Base-by-base conservation (phyloP, 2,888 invertebrate genomes). In the Habrosyne pyritoides region DNA sequence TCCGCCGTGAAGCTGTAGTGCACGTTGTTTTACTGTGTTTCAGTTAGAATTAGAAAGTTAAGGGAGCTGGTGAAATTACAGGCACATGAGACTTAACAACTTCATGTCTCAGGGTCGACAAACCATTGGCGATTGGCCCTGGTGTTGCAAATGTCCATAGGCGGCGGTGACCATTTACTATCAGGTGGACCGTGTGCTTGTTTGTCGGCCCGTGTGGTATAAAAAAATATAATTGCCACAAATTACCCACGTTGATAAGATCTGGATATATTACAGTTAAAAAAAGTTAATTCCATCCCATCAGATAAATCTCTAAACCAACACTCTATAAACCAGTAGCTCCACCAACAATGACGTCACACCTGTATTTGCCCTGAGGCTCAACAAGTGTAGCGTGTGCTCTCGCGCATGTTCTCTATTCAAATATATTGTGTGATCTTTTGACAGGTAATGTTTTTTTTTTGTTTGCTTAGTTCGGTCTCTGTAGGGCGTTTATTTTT, bases 311-410 rank as follows among this genome's bases (percentile, higher is more conserved):
- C 18, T 47, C 47, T 21, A 30, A 12, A 42, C 18, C n/a, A 50
- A 53, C 52, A 52, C 54, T 28, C 46, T 8, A 22, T 26, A 49
- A 54, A 21, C 26, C 42, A 57, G 28, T 28, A 33, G 2, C n/a
- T n/a, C 0, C 53, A 54, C 60, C 54, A 54, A 52, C 52, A 64
- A 65, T 42, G 42, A 42, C 42, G 42, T 42, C 42, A 67, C 89
- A 89, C 90, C 89, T 89, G 89, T 89, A 73, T 89, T 89, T 89
- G 73, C 87, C 85, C 75, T 73, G 52, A 56, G 75, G 87, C 86
- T 88, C 69, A 81, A 67, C 53, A 42, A 42, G 42, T 73, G 85
- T 81, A 83, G 82, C 85, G 79, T 59, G 50, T 54, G 24, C 42
- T 42, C 42, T 47, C 47, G 51, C 47, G 48, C 42, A 21, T 42